These are phyloP conservation scores for Callionymus lyra DNA, from an alignment of 2,113 vertebrate genomes.

Conservation along the genomic window DNA sequence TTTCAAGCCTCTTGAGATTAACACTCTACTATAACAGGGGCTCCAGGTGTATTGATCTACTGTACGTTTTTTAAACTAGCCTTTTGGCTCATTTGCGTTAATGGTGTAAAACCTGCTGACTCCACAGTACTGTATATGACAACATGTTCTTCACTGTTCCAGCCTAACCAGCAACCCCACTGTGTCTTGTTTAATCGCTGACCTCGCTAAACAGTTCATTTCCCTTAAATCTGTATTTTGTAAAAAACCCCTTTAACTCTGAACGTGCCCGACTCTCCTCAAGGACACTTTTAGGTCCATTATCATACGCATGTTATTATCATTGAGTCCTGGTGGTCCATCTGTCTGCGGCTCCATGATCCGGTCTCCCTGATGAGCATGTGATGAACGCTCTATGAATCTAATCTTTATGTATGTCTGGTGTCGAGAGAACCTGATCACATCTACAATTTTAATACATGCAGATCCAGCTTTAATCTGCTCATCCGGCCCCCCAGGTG, in stretches of 20 bases:
- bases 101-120: too few relatives aligned
- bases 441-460: conserved; percentile 62
- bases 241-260: too few relatives aligned
- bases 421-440: conserved; percentile 27
- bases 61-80: too few relatives aligned
- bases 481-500: conserved; percentile 15
- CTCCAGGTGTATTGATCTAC: too few relatives aligned
- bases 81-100: too few relatives aligned
- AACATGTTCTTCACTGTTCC: too few relatives aligned
- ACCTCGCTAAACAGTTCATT: conserved; percentile 2
- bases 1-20: too few relatives aligned
- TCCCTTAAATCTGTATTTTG: neutral
- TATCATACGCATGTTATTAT: conserved; percentile 40
- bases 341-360: conserved; percentile 42
- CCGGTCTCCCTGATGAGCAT: conserved; percentile 16
- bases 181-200: too few relatives aligned
- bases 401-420: conserved; percentile 61
- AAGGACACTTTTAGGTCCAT: conserved; percentile 35
- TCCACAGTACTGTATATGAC: too few relatives aligned
- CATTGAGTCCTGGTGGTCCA: conserved; percentile 18
- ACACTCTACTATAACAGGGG: too few relatives aligned
- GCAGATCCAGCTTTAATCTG: conserved; percentile 36
- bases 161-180: too few relatives aligned
- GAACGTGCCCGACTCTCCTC: conserved; percentile 3
- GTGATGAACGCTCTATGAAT: conserved; percentile 30